These are phyloP conservation scores for Fregata magnificens DNA, from an alignment of 2,113 vertebrate species.

Conservation along the genomic window DNA sequence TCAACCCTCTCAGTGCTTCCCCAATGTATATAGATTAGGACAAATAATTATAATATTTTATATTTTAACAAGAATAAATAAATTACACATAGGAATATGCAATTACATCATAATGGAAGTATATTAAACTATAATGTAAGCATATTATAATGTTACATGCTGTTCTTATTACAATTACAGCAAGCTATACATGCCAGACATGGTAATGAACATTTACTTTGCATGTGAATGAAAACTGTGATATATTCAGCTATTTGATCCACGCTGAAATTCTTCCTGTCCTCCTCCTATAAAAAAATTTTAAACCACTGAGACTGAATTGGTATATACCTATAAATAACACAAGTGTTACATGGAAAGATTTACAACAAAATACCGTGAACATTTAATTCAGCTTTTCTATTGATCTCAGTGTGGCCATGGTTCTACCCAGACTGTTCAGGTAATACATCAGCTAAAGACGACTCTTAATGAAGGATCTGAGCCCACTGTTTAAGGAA, in stretches of 20 bases:
- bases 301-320: not conserved
- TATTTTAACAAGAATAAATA: slow-evolving; percentile 1
- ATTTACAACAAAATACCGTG: not conserved
- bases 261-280: not conserved
- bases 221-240: not conserved
- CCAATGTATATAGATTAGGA: not conserved
- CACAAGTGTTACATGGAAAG: not conserved
- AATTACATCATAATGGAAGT: not conserved
- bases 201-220: not conserved
- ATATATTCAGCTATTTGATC: not conserved
- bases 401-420: not conserved
- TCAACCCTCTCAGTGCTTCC: not conserved
- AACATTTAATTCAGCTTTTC: not conserved
- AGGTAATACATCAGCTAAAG: not conserved
- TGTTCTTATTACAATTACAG: not conserved
- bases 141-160: not conserved
- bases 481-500: not conserved
- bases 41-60: not conserved
- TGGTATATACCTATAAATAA: not conserved
- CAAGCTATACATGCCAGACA: not conserved
- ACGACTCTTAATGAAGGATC: not conserved
- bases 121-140: not conserved
- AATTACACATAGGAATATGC: not conserved
- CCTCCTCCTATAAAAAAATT: not conserved
- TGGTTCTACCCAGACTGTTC: not conserved